These are phyloP conservation scores for Motacilla alba DNA, from an alignment of 2,113 vertebrate species.

Conservation along the genomic window DNA sequence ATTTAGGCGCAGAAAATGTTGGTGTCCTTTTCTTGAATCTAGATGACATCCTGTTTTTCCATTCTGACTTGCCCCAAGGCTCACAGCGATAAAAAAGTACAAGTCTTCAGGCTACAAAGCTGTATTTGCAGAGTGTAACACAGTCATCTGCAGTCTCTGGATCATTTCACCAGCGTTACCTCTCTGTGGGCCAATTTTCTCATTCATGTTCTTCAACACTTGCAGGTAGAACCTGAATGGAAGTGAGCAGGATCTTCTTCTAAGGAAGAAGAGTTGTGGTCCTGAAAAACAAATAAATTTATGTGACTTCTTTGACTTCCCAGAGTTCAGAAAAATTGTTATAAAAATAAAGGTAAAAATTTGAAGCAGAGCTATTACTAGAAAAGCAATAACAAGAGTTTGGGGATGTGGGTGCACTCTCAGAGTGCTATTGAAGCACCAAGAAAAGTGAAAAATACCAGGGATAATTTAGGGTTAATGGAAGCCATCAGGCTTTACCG, in stretches of 20 bases:
- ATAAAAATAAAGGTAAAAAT: not conserved
- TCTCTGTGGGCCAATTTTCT: not conserved
- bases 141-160: not conserved
- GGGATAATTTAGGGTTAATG: not conserved
- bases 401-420: not conserved
- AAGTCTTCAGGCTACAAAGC: not conserved
- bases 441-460: not conserved
- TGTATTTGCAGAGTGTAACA: not conserved
- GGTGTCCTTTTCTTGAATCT: not conserved
- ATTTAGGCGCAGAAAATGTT: not conserved
- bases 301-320: not conserved
- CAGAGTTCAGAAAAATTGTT: not conserved
- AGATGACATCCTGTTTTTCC: not conserved
- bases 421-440: not conserved
- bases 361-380: not conserved
- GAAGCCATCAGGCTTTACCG: not conserved
- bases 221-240: not conserved
- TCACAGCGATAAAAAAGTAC: not conserved
- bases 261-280: not conserved
- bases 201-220: not conserved
- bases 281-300: not conserved
- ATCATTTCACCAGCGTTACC: not conserved
- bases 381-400: not conserved
- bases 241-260: not conserved
- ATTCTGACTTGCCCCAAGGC: not conserved